A percentile compares a stretch with the other conserved stretches of the same genome.
These are phyloP conservation scores for Megaleporinus macrocephalus DNA, from an alignment of 2,113 vertebrate species.

Conservation along the genomic window DNA sequence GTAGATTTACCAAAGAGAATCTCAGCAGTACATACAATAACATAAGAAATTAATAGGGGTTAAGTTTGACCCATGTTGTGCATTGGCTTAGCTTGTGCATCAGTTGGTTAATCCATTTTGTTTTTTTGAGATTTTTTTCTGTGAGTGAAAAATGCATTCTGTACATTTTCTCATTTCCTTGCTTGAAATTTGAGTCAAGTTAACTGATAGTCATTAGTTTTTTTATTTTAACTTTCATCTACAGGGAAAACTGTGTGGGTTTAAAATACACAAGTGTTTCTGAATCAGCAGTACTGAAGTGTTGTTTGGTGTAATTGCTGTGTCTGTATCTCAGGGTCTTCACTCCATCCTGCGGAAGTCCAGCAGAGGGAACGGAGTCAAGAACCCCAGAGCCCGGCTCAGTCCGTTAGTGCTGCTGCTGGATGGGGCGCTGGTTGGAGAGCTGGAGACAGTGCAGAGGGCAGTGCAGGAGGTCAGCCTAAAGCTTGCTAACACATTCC, in stretches of 20 bases:
- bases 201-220: too few relatives aligned
- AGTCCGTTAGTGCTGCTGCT: conserved; percentile 86
- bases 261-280: neutral
- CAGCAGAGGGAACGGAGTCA: conserved; percentile 58
- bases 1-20: too few relatives aligned
- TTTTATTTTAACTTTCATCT: too few relatives aligned
- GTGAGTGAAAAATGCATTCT: too few relatives aligned
- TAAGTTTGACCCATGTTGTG: too few relatives aligned
- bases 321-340: conserved; percentile 73
- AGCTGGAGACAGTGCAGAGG: conserved; percentile 87
- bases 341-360: conserved; percentile 81
- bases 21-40: too few relatives aligned
- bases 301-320: neutral
- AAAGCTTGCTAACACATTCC: neutral
- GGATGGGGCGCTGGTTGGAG: conserved; percentile 86
- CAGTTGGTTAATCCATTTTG: too few relatives aligned
- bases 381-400: conserved; percentile 77
- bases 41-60: too few relatives aligned
- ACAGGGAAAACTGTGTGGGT: too few relatives aligned
- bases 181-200: neutral
- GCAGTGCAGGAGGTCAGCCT: conserved; percentile 84
- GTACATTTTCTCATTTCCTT: too few relatives aligned
- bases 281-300: neutral
- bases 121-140: too few relatives aligned
- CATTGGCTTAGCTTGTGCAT: too few relatives aligned